These are phyloP conservation scores for Arnoldichthys spilopterus DNA, from an alignment of 2,797 vertebrate genomes.

Conservation along the genomic window DNA sequence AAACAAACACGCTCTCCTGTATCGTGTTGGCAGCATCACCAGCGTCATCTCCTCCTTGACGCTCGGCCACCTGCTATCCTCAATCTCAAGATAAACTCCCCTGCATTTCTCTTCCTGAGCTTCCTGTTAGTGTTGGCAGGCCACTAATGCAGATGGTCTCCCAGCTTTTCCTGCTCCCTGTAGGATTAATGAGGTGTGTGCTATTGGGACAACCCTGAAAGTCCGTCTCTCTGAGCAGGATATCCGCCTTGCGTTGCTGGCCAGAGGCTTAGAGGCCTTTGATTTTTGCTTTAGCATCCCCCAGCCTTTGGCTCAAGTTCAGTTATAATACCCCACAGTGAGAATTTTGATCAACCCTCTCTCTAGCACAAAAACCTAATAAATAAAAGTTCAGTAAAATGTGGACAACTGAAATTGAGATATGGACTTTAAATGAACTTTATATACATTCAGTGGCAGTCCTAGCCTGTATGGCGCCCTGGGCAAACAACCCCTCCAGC, in stretches of 20 bases:
- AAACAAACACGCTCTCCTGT: background rate
- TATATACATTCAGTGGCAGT: too few relatives aligned
- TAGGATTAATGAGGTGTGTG: conserved; percentile 18
- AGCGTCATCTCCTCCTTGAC: background rate
- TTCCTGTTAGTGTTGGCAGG: conserved; percentile 41
- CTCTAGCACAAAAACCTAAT: too few relatives aligned
- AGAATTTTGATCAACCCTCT: too few relatives aligned
- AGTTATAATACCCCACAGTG: too few relatives aligned
- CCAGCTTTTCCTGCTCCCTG: background rate
- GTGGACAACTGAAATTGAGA: too few relatives aligned
- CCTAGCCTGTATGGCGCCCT: too few relatives aligned
- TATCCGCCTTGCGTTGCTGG: background rate
- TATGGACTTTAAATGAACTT: too few relatives aligned
- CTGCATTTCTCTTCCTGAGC: background rate
- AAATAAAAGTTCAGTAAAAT: too few relatives aligned
- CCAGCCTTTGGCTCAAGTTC: too few relatives aligned
- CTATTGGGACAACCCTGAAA: background rate
- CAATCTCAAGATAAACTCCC: conserved; percentile 21
- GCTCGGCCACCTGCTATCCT: conserved; percentile 7
- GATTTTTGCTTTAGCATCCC: background rate
- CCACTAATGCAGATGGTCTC: background rate
- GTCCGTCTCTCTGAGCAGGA: background rate
- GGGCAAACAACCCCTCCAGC: too few relatives aligned
- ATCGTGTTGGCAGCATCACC: background rate
- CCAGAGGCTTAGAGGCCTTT: background rate